These are phyloP conservation scores for Salminus brasiliensis DNA, from an alignment of 2,113 vertebrate genomes.

Conservation along the genomic window DNA sequence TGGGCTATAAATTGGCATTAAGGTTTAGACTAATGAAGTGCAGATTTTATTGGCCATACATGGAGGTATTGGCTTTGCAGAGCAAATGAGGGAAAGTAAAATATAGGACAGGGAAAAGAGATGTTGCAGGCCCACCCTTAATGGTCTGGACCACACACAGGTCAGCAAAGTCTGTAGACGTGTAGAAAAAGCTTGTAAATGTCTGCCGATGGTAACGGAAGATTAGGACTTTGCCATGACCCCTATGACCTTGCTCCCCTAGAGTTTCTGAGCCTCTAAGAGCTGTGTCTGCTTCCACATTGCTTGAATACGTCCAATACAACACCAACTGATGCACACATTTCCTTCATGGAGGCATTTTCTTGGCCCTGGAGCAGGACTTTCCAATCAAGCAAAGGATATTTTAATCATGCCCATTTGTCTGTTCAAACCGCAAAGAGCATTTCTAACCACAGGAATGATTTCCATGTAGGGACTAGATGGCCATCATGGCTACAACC, in stretches of 20 bases:
- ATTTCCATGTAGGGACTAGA: conserved; percentile 33
- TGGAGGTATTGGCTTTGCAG: too few species aligned
- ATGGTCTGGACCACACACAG: conserved; percentile 68
- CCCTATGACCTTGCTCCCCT: conserved; percentile 46
- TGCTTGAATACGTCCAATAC: too few species aligned
- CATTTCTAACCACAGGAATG: not conserved
- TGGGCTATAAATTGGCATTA: conserved; percentile 35
- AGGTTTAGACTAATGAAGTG: conserved; percentile 18
- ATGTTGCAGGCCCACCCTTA: conserved; percentile 33
- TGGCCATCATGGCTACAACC: conserved; percentile 20
- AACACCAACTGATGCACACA: too few species aligned
- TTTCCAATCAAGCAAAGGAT: not conserved
- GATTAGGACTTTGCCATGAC: conserved; percentile 43
- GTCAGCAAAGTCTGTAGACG: conserved; percentile 29
- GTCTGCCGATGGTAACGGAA: conserved; percentile 49
- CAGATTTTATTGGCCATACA: too few species aligned
- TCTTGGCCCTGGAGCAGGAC: too few species aligned
- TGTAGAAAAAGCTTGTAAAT: conserved; percentile 62
- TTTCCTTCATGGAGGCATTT: too few species aligned
- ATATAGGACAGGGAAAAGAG: conserved; percentile 20
- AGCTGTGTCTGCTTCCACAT: conserved; percentile 35
- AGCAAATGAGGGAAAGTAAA: not conserved
- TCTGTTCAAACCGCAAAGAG: not conserved
- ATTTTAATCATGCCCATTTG: conserved; percentile 6
- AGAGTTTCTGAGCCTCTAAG: conserved; percentile 55